These are phyloP conservation scores for Loris lydekkerianus DNA, from an alignment of 2,797 vertebrate genomes.

Conservation along the genomic window DNA sequence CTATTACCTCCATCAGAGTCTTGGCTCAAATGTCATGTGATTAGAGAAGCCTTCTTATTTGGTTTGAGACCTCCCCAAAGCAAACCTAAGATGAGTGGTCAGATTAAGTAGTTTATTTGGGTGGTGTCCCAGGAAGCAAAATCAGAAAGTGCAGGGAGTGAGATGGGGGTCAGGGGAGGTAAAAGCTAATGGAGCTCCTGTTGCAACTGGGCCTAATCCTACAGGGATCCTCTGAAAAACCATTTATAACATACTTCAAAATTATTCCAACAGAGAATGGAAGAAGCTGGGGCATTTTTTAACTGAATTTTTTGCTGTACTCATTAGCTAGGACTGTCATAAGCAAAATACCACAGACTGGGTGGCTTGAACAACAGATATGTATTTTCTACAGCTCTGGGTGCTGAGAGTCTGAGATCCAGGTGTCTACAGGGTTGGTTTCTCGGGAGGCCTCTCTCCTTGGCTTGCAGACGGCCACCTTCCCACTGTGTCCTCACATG, in stretches of 20 bases:
- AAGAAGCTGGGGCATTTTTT: neutral
- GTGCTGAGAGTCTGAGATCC: neutral
- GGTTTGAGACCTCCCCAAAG: neutral
- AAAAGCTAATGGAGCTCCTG: neutral
- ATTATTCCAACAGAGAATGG: neutral
- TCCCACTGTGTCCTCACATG: neutral
- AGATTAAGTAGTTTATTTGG: neutral
- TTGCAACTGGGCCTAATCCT: neutral
- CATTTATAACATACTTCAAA: neutral
- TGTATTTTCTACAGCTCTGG: neutral
- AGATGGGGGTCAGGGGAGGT: neutral
- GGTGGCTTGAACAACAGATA: neutral
- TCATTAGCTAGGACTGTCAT: neutral
- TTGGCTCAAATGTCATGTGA: neutral
- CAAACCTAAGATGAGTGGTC: neutral
- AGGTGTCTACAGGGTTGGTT: neutral
- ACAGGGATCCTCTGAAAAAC: neutral
- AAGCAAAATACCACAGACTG: neutral
- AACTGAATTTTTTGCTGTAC: neutral
- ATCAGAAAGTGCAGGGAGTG: neutral
- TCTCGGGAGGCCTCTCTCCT: neutral
- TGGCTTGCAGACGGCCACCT: neutral
- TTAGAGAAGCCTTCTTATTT: neutral
- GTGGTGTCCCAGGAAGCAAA: neutral
- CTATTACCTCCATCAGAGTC: neutral